Conservation (phyloP, 1,140 invertebrate genomes). For the Colletes latitarsis region DNA sequence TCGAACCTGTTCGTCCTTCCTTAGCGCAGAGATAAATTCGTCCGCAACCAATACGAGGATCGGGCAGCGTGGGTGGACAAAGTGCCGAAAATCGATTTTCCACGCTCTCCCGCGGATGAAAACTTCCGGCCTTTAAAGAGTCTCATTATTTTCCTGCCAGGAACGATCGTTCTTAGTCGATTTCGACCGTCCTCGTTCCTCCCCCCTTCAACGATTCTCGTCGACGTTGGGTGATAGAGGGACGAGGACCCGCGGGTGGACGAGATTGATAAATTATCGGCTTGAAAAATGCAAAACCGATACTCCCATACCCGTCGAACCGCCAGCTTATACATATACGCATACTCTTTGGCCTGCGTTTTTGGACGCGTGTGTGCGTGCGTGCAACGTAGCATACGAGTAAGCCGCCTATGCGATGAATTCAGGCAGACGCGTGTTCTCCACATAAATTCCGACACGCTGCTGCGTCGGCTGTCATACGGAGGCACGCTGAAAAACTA, state of each 20-base stretch:
- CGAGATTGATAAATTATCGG: constrained; percentile 79
- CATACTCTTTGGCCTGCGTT: neutral
- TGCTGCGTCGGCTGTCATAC: constrained; percentile 70
- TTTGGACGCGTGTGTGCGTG: neutral
- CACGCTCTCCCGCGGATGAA: constrained; percentile 57
- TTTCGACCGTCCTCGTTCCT: constrained; percentile 24
- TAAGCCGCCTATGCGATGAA: constrained; percentile 60
- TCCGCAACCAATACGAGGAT: neutral
- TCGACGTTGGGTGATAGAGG: constrained; percentile 36
- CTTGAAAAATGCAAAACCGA: constrained; percentile 79
- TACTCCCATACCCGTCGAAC: constrained; percentile 54
- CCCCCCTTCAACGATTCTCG: neutral
- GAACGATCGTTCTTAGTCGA: constrained; percentile 56
- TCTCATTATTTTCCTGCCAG: constrained; percentile 76
- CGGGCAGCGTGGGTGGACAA: constrained; percentile 48
- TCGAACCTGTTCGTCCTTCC: neutral
- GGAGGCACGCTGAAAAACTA: constrained; percentile 58
- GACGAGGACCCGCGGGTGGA: constrained; percentile 54
- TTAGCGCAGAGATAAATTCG: neutral
- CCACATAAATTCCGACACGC: constrained; percentile 71
- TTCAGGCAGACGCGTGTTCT: constrained; percentile 69
- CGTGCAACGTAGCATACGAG: constrained; percentile 32
- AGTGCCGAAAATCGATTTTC: constrained; percentile 74
- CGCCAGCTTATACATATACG: neutral
- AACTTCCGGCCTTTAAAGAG: constrained; percentile 75